phyloP scores from a whole-genome alignment of 2,113 vertebrate genomes.

The Halichoerus grypus region DNA sequence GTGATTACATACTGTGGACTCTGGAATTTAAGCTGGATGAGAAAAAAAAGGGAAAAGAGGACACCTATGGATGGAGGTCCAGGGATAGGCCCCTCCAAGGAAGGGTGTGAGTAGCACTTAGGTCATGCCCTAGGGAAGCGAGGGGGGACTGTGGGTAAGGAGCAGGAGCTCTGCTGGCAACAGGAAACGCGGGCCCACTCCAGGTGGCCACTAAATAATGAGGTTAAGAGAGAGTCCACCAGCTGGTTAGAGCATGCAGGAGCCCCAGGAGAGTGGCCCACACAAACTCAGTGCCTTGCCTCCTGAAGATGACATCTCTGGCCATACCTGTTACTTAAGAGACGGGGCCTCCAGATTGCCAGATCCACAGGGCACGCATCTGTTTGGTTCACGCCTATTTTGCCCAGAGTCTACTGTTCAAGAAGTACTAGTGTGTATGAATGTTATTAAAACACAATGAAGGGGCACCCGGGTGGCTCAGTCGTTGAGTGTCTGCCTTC shows the following conservation, averaged over 20 bases:
- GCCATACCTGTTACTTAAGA: neutral
- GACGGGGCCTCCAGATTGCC: neutral
- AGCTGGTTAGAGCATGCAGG: too few species aligned
- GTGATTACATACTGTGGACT: neutral
- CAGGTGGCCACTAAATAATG: neutral
- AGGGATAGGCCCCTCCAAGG: neutral
- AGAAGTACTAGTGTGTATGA: neutral
- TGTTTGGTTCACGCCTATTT: neutral
- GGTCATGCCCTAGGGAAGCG: neutral
- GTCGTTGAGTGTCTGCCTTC: too few species aligned
- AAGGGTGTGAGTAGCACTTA: neutral
- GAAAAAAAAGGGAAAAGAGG: too few species aligned
- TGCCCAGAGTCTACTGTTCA: neutral
- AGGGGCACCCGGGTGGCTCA: neutral
- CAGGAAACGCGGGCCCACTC: neutral
- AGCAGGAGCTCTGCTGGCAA: neutral
- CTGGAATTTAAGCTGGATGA: neutral
- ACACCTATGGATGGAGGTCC: neutral
- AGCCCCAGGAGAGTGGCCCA: rapidly evolving
- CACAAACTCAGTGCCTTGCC: neutral
- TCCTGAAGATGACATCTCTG: neutral
- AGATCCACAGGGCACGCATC: neutral
- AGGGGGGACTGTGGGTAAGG: neutral
- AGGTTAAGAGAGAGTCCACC: neutral
- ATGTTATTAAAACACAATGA: neutral